These are phyloP conservation scores for Harmothoe impar DNA, from an alignment of 2,888 invertebrate species.

Conservation along the genomic window DNA sequence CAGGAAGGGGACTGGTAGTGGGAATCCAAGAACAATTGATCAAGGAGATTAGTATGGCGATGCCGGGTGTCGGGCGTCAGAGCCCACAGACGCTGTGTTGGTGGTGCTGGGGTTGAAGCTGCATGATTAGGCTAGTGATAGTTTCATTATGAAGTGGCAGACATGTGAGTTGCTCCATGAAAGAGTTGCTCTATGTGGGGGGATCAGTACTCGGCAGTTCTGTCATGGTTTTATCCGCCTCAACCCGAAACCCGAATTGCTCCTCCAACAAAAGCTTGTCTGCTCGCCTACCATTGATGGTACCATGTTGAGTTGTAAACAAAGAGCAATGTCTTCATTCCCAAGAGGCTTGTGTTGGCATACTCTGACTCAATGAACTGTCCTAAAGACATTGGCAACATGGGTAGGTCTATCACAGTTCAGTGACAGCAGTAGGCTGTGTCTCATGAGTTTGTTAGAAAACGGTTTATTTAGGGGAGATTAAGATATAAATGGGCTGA, in stretches of 20 bases:
- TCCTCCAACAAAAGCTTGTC: too few relatives aligned
- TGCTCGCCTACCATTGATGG: background rate
- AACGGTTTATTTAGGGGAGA: too few relatives aligned
- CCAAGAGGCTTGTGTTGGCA: background rate
- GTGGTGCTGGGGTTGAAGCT: background rate
- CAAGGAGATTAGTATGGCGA: slow-evolving; percentile 4
- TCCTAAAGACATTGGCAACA: too few relatives aligned
- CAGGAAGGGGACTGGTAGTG: background rate
- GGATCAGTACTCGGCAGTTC: background rate
- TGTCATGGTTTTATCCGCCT: background rate
- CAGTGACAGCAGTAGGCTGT: too few relatives aligned
- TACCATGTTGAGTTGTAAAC: background rate
- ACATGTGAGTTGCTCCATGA: background rate
- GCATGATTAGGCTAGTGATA: slow-evolving; percentile 22
- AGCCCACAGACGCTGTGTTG: background rate
- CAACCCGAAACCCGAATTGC: background rate
- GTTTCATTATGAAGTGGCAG: slow-evolving; percentile 34
- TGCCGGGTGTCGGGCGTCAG: background rate
- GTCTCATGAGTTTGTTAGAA: too few relatives aligned
- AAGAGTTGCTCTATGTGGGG: background rate
- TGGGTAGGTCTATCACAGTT: too few relatives aligned
- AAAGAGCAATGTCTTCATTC: background rate
- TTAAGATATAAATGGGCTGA: too few relatives aligned
- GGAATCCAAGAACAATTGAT: slow-evolving; percentile 35
- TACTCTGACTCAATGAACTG: too few relatives aligned